phyloP scores from a whole-genome alignment of 2,888 invertebrate species.

The Trisateles emortualis region DNA sequence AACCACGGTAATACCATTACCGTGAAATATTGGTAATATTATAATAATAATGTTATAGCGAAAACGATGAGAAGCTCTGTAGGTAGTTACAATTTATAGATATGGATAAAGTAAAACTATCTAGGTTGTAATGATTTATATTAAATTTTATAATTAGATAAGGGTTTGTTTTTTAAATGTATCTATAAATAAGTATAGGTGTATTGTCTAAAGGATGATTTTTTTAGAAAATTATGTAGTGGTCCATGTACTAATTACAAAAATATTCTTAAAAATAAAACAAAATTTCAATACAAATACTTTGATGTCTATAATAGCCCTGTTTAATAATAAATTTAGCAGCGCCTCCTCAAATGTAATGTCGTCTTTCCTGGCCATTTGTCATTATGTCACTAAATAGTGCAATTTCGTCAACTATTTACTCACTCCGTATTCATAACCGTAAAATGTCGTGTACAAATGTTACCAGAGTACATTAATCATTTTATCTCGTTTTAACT shows the following conservation, averaged over 20 bases:
- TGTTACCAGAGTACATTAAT: not conserved
- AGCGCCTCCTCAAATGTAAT: not conserved
- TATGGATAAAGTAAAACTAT: no score
- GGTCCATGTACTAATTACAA: not conserved
- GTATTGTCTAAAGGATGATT: no score
- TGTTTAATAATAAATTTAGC: constrained; percentile 9
- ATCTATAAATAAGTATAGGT: no score
- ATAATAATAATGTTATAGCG: no score
- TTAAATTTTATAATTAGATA: no score
- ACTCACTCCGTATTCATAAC: not conserved
- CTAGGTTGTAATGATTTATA: no score
- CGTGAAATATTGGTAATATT: no score
- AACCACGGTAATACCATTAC: no score
- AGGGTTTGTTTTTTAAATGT: no score
- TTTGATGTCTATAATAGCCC: constrained; percentile 13
- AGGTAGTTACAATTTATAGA: no score
- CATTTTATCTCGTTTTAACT: not conserved
- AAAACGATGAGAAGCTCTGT: no score
- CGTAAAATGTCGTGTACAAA: not conserved
- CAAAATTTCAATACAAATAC: not conserved
- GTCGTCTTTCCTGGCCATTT: constrained; percentile 6
- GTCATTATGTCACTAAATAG: constrained; percentile 12
- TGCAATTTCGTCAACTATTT: constrained; percentile 3
- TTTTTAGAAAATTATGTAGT: no score
- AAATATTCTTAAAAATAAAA: not conserved